A percentile compares a stretch with the other conserved stretches of the same genome.
These are phyloP conservation scores for Probosciger aterrimus DNA, from an alignment of 2,113 vertebrate genomes.

Conservation along the genomic window DNA sequence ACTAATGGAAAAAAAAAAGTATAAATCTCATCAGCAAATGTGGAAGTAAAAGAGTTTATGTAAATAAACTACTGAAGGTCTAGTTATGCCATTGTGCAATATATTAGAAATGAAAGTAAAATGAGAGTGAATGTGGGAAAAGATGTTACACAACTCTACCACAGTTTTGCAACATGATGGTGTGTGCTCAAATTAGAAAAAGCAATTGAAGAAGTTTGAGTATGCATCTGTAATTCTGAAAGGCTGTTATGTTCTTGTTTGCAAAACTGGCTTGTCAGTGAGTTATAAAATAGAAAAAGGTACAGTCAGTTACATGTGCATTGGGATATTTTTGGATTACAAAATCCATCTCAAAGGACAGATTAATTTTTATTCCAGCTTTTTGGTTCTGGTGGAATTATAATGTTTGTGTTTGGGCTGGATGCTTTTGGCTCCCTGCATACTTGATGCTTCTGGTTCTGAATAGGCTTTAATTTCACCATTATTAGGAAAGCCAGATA, in stretches of 20 bases:
- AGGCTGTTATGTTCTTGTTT: not conserved
- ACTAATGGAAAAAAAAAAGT: not conserved
- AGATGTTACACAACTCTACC: constrained; percentile 1
- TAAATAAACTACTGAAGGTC: not conserved
- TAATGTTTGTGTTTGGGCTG: not conserved
- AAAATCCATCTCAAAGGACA: not conserved
- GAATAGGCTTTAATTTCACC: not conserved
- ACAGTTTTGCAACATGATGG: not conserved
- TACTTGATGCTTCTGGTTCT: not conserved
- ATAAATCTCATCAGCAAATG: not conserved
- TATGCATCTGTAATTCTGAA: not conserved
- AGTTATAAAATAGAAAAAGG: not conserved
- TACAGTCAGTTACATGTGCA: not conserved
- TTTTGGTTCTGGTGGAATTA: not conserved
- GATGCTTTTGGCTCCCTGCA: not conserved
- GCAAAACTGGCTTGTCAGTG: not conserved
- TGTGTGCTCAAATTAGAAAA: not conserved
- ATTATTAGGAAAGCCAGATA: not conserved
- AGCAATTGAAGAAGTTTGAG: not conserved
- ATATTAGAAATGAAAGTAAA: not conserved
- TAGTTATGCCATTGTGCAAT: not conserved
- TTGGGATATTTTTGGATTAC: not conserved
- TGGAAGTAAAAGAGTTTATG: not conserved
- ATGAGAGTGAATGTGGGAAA: not conserved
- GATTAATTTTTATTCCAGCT: not conserved